These are phyloP conservation scores for Hipparchia sbordonii DNA, from an alignment of 2,888 invertebrate species.

Conservation along the genomic window DNA sequence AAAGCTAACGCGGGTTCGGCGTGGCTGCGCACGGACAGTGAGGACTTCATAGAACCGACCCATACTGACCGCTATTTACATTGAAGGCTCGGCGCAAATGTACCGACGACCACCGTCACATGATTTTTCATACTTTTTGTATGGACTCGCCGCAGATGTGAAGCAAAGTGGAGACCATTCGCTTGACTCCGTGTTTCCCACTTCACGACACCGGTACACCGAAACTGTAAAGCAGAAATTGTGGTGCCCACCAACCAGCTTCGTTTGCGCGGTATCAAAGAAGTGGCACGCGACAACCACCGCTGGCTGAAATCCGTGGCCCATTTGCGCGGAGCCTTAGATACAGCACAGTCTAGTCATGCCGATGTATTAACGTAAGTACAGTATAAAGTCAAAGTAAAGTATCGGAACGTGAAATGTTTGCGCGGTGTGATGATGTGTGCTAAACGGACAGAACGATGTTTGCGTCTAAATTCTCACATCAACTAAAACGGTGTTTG, in stretches of 20 bases:
- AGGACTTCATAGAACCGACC: constrained; percentile 57
- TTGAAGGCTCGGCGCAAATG: background rate
- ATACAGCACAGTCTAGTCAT: background rate
- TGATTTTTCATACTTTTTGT: no score
- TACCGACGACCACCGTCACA: no score
- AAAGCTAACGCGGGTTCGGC: constrained; percentile 49
- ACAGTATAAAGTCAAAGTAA: background rate
- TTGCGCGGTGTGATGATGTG: background rate
- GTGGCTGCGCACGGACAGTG: constrained; percentile 48
- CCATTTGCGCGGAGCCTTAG: no score
- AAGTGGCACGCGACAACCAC: no score
- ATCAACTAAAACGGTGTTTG: background rate
- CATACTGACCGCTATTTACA: constrained; percentile 41
- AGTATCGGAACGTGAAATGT: constrained; percentile 3
- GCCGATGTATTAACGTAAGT: background rate
- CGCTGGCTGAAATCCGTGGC: no score
- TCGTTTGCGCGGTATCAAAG: no score
- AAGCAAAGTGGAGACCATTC: no score
- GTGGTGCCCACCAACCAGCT: no score
- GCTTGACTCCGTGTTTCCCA: no score
- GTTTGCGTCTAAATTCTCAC: constrained; percentile 2
- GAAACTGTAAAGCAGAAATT: no score
- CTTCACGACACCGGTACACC: no score
- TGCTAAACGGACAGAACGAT: background rate
- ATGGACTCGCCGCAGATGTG: no score